Base-by-base conservation (phyloP, 2,797 vertebrate species). In the Acanthiza pusilla region DNA sequence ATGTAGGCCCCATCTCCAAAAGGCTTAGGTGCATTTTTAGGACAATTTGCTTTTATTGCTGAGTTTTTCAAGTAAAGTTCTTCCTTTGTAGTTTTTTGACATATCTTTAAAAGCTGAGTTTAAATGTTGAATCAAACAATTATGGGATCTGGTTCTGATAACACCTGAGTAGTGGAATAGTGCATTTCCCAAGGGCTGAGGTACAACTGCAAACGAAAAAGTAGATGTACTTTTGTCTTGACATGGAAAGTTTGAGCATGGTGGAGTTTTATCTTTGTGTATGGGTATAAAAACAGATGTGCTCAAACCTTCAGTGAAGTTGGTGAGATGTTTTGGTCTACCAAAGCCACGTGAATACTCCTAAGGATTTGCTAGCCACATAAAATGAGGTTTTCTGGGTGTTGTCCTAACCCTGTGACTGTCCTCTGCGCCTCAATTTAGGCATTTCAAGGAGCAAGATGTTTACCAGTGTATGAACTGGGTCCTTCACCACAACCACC, bases 221-320 rank as follows among this genome's bases (percentile, higher is more conserved):
- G 3, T 53, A 5, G 19, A 19, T 27, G 2, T 6, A 9, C 26
- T 73, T 65, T 76, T 70, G 13, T 25, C 57, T 55, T 68, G 15
- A 25, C 4, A 6, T 36, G 13, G 61, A 67, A 73, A 80, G 83
- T 16, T 42, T 77, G 26, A 81, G 6, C 15, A 57, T 32, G 1
- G 0, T 27, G 20, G 32, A 60, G 5, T 54, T 89, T 86, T 54
- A 12, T 57, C 30, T 78, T 75, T 55, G 14, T 40, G 4, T 66
- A 34, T 66, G 11, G 5, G 1, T 71, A 57, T 67, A 54, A 74
- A 82, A 63, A 1, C 7, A 54, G 27, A 18, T 29, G 0, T 0
- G 2, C 76, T 66, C 58, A n/a, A 71, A 62, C 3, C 1, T 36
- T 25, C 26, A 19, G 10, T 55, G 65, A 77, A 80, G 11, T 3